Conservation (phyloP, 2,888 invertebrate species). For the Shargacucullia verbasci region DNA sequence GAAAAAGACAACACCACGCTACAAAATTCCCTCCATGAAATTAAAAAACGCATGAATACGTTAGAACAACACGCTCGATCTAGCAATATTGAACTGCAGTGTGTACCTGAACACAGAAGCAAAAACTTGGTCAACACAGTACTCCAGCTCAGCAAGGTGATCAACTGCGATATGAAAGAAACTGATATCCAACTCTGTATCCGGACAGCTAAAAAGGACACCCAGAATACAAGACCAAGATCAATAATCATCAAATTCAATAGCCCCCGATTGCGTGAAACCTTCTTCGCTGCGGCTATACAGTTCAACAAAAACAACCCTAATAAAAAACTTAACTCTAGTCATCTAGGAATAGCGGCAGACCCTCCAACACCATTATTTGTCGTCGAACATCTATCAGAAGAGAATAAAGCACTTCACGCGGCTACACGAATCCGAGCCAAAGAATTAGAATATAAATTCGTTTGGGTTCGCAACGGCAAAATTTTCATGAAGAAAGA, state of each 20-base stretch:
- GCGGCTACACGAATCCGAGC: too few species aligned
- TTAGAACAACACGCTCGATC: constrained; percentile 13
- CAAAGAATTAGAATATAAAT: too few species aligned
- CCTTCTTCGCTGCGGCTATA: background rate
- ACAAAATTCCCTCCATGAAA: background rate
- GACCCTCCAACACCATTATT: background rate
- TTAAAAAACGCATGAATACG: constrained; percentile 9
- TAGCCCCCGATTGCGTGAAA: background rate
- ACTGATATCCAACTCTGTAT: constrained; percentile 2
- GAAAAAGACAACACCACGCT: constrained; percentile 8
- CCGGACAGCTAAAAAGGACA: background rate
- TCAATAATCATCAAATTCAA: background rate
- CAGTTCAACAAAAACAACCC: background rate
- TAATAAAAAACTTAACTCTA: background rate
- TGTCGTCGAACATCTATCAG: background rate
- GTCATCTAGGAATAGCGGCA: background rate
- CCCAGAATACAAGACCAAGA: background rate
- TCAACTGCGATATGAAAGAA: background rate
- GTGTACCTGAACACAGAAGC: background rate
- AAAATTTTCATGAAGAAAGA: too few species aligned
- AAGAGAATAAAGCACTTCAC: too few species aligned
- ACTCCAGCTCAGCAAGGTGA: constrained; percentile 2
- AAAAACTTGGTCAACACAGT: constrained; percentile 1
- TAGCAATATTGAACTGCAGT: too few species aligned
- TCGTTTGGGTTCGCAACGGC: too few species aligned